These are phyloP conservation scores for Charadrius vociferus DNA, from an alignment of 2,113 vertebrate genomes.

Conservation along the genomic window DNA sequence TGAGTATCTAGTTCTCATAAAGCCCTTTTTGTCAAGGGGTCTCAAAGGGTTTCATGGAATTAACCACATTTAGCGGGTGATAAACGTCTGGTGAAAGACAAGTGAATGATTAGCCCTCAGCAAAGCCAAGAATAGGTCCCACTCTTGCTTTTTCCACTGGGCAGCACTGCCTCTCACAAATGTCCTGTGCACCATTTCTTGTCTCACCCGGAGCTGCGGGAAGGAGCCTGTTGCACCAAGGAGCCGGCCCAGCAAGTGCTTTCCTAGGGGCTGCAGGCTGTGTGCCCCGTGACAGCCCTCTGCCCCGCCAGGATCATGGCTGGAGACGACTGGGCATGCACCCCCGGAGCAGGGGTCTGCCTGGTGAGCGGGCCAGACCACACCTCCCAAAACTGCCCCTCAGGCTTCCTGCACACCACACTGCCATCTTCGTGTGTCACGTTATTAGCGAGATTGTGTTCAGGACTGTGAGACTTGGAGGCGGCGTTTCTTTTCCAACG, in stretches of 20 bases:
- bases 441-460: background rate
- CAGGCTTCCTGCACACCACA: background rate
- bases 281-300: fast-evolving
- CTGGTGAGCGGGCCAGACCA: too few species aligned
- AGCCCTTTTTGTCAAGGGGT: background rate
- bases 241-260: background rate
- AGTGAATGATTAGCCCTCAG: background rate
- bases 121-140: background rate
- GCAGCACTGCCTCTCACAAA: background rate
- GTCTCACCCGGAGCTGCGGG: background rate
- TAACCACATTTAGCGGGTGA: background rate
- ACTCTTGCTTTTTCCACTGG: background rate
- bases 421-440: background rate
- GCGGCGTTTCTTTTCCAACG: background rate
- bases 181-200: fast-evolving
- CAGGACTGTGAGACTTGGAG: background rate
- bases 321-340: fast-evolving
- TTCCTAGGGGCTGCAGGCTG: background rate
- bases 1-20: background rate
- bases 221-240: background rate
- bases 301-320: background rate
- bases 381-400: too few species aligned
- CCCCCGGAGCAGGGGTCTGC: fast-evolving
- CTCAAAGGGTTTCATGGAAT: background rate
- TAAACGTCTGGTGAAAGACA: background rate